These are phyloP conservation scores for Parnassius apollo DNA, from an alignment of 2,888 invertebrate genomes.

Conservation along the genomic window DNA sequence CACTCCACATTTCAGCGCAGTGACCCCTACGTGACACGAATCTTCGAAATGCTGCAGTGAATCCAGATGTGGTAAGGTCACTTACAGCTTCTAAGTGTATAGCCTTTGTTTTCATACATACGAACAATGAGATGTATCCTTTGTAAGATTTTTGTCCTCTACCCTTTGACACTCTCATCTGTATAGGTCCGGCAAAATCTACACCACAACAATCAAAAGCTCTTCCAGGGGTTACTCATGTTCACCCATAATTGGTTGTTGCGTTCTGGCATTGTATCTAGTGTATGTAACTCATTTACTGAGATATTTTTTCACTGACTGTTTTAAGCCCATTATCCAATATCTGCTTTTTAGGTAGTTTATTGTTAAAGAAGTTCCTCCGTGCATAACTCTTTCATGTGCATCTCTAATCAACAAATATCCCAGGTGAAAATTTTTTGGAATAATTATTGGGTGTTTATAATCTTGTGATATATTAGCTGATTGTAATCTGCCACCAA, in stretches of 20 bases:
- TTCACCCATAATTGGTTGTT: slow-evolving; percentile 28
- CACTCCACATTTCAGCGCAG: no score
- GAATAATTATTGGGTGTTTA: slow-evolving; percentile 32
- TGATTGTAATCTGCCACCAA: slow-evolving; percentile 28
- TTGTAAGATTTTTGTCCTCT: no score
- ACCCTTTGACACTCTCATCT: no score
- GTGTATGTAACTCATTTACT: not conserved
- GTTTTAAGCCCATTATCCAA: slow-evolving; percentile 22
- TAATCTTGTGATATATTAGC: slow-evolving; percentile 7
- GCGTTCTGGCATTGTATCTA: not conserved
- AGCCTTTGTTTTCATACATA: no score
- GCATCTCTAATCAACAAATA: slow-evolving; percentile 28
- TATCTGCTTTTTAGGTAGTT: slow-evolving; percentile 14
- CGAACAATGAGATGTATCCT: no score
- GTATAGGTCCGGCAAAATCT: slow-evolving; percentile 29
- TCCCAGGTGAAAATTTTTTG: slow-evolving; percentile 19
- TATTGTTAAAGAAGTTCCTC: slow-evolving; percentile 18
- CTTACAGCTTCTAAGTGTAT: no score
- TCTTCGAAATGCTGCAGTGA: no score
- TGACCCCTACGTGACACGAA: no score
- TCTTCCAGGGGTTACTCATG: slow-evolving; percentile 28
- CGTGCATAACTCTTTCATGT: slow-evolving; percentile 25
- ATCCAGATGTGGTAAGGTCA: no score
- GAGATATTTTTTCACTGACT: not conserved
- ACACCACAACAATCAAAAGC: slow-evolving; percentile 33